These are phyloP conservation scores for Ligdia adustata DNA, from an alignment of 2,888 invertebrate genomes.

Conservation along the genomic window DNA sequence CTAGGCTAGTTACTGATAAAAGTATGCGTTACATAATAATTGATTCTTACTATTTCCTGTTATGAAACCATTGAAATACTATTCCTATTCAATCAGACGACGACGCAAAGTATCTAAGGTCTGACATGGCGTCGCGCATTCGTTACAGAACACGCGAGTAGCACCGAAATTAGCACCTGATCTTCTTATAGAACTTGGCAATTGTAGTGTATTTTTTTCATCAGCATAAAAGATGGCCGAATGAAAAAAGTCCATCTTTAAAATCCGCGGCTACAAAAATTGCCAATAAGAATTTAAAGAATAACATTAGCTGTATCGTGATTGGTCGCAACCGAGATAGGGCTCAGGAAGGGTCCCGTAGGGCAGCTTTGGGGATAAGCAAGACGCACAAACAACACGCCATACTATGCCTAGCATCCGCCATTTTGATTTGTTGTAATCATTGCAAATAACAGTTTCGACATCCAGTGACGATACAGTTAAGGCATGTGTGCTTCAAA, in stretches of 20 bases:
- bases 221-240: constrained; percentile 14
- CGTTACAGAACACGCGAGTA: constrained; percentile 11
- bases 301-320: constrained; percentile 34
- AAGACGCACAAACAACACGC: constrained; percentile 37
- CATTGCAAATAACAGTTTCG: constrained; percentile 30
- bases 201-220: constrained; percentile 18
- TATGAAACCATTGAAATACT: too few relatives aligned
- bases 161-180: constrained; percentile 18
- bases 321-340: constrained; percentile 42
- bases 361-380: constrained; percentile 36
- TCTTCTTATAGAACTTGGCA: constrained; percentile 30
- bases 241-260: constrained; percentile 6
- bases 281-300: constrained; percentile 33
- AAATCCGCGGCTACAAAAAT: constrained; percentile 25
- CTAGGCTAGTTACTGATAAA: too few relatives aligned
- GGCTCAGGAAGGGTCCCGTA: constrained; percentile 49
- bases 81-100: too few relatives aligned
- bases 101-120: background rate
- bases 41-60: too few relatives aligned
- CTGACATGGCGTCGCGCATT: too few relatives aligned
- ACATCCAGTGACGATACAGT: constrained; percentile 13
- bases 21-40: too few relatives aligned
- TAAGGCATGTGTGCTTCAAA: constrained; percentile 10
- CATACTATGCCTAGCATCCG: constrained; percentile 47
- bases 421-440: constrained; percentile 51